Base-by-base conservation (phyloP, 2,113 vertebrate species). In the Gymnorhina tibicen region DNA sequence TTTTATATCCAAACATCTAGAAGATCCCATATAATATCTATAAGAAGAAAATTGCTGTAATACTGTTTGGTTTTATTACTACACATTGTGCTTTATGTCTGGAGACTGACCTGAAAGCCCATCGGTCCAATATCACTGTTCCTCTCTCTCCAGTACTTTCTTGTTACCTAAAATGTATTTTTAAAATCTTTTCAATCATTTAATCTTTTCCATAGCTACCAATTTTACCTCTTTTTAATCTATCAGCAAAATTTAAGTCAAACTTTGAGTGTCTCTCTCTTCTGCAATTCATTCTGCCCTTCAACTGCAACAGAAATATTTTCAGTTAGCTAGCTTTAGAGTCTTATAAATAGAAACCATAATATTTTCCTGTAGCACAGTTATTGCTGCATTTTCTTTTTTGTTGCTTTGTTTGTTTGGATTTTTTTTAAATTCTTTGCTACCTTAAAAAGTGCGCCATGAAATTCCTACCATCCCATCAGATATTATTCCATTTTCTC, bases 1-100 rank as follows among this genome's bases (percentile, higher is more conserved):
- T 95, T 96, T 96, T 91, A 87, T 96, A 91, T 82, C 63, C 56
- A 87, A 83, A 84, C 69, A 77, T 93, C 75, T 90, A 95, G 88
- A 50, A 95, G 53, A 85, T 76, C 49, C n/a, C 68, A 73, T 79
- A 77, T 87, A 93, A 94, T 83, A 85, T 79, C 91, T 88, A 73
- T 66, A 81, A 87, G 88, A 90, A 76, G 85, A 92, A 94, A 94
- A 90, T 92, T n/a, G 0, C 88, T 90, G 82, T 90, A 92, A 92
- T 90, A 94, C 75, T 85, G 70, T 83, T 94, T 94, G 55, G 47
- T 90, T 97, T 97, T 97, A 95, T 95, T 93, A 77, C 90, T 74
- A 77, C 13, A 7, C 47, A 94, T 88, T 92, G 91, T 95, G 78
- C 79, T 96, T 96, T 91, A 90, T 85, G 64, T 66, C 76, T 94